Conservation (phyloP, 2,888 invertebrate genomes). For the Thelaira solivaga region DNA sequence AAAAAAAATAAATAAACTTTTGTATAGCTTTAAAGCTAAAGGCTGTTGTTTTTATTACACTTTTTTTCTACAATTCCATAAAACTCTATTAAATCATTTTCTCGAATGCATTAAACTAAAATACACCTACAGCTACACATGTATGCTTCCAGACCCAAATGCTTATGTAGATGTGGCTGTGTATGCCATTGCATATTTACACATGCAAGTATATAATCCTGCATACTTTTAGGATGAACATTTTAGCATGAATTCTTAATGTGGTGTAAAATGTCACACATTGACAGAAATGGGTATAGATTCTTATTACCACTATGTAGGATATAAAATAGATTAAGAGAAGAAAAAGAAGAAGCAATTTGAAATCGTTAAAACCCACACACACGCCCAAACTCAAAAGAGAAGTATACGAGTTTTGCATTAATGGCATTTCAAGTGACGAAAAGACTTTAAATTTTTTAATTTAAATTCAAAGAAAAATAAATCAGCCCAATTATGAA, state of each 20-base stretch:
- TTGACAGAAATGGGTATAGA: conserved; percentile 5
- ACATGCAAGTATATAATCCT: conserved; percentile 17
- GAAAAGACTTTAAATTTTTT: no score
- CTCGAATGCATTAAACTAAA: conserved; percentile 33
- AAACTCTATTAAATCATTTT: conserved; percentile 50
- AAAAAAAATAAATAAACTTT: background rate
- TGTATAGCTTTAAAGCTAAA: background rate
- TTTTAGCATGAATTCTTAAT: conserved; percentile 46
- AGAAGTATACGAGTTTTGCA: no score
- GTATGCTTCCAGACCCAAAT: background rate
- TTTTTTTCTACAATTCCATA: conserved; percentile 26
- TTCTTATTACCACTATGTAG: background rate
- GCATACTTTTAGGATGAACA: conserved; percentile 44
- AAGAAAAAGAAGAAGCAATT: no score
- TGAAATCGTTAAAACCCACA: no score
- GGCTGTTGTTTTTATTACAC: no score
- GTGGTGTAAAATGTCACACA: conserved; percentile 44
- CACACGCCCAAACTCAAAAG: no score
- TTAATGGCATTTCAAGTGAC: no score
- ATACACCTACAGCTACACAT: background rate
- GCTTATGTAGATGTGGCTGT: background rate
- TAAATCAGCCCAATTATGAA: no score
- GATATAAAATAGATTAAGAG: no score
- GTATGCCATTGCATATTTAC: background rate
- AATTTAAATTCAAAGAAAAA: no score